A percentile compares a stretch with the other conserved stretches of the same genome.
These are phyloP conservation scores for Leptobrachium ailaonicum DNA, from an alignment of 2,113 vertebrate species.

Conservation along the genomic window DNA sequence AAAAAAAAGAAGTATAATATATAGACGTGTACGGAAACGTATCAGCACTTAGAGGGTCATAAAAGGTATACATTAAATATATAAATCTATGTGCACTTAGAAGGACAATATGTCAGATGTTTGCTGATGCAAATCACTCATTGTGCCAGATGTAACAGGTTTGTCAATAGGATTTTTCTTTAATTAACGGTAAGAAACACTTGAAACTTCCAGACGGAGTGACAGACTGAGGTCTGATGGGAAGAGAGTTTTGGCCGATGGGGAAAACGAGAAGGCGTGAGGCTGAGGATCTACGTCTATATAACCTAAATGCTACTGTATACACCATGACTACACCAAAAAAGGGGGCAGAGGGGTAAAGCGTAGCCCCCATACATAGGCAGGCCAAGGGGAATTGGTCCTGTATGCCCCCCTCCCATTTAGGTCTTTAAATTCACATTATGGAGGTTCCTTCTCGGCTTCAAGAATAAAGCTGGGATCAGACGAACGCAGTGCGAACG, in stretches of 20 bases:
- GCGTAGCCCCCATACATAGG: too few relatives aligned
- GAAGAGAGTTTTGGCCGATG: conserved; percentile 23
- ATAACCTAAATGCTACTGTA: too few relatives aligned
- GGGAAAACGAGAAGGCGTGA: not conserved
- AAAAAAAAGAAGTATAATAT: conserved; percentile 19
- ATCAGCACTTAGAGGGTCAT: conserved; percentile 49
- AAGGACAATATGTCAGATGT: conserved; percentile 45
- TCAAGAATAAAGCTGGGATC: too few relatives aligned
- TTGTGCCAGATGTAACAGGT: conserved; percentile 48
- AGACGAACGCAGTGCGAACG: too few relatives aligned
- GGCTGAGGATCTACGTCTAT: too few relatives aligned
- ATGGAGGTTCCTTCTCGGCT: too few relatives aligned
- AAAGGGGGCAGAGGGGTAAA: too few relatives aligned
- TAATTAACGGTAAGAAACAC: conserved; percentile 43
- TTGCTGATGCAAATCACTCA: conserved; percentile 47
- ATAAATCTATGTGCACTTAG: conserved; percentile 49
- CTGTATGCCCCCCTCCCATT: too few relatives aligned
- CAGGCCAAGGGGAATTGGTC: too few relatives aligned
- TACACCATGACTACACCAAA: too few relatives aligned
- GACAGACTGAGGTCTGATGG: conserved; percentile 37
- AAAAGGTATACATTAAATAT: conserved; percentile 47
- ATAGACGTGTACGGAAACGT: conserved; percentile 38
- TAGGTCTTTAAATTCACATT: too few relatives aligned
- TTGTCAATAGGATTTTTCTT: conserved; percentile 47
- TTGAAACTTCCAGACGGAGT: conserved; percentile 36